Percentiles rank a stretch among this genome's conserved stretches.
Conservation (phyloP, 2,113 vertebrate species). For the Elephantulus edwardii region DNA sequence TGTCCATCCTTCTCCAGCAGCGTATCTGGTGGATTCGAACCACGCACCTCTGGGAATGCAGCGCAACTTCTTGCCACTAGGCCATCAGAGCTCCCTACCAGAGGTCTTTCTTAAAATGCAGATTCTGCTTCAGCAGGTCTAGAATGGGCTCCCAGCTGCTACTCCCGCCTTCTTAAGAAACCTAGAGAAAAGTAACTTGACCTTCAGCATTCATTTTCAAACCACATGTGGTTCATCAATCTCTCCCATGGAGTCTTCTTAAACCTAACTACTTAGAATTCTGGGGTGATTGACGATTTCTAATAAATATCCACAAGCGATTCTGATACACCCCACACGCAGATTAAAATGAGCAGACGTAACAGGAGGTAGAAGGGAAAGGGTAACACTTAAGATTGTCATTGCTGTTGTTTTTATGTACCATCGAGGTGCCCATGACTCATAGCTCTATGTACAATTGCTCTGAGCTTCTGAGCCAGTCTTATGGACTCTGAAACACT, state of each 20-base stretch:
- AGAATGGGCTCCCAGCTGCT: neutral
- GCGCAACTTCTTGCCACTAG: too few relatives aligned
- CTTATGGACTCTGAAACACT: too few relatives aligned
- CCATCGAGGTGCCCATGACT: too few relatives aligned
- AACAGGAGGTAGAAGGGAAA: neutral
- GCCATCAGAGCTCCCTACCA: too few relatives aligned
- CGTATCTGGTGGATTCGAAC: too few relatives aligned
- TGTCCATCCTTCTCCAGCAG: too few relatives aligned
- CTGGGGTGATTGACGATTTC: neutral
- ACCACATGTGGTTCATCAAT: constrained; percentile 17
- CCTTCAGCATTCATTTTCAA: constrained; percentile 48
- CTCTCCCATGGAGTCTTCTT: neutral
- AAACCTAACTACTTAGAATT: constrained; percentile 38
- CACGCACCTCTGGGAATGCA: too few relatives aligned
- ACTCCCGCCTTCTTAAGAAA: constrained; percentile 20
- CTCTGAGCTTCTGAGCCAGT: too few relatives aligned
- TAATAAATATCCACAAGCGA: constrained; percentile 18
- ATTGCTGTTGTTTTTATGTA: too few relatives aligned
- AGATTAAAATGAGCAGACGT: neutral
- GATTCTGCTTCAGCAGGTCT: neutral
- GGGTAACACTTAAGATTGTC: neutral
- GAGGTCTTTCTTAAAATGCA: neutral
- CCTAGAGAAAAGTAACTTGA: neutral
- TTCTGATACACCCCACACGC: constrained; percentile 17
- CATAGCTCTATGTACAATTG: too few relatives aligned